Conservation (phyloP, 2,888 invertebrate species). For the Amphimallon solstitiale region DNA sequence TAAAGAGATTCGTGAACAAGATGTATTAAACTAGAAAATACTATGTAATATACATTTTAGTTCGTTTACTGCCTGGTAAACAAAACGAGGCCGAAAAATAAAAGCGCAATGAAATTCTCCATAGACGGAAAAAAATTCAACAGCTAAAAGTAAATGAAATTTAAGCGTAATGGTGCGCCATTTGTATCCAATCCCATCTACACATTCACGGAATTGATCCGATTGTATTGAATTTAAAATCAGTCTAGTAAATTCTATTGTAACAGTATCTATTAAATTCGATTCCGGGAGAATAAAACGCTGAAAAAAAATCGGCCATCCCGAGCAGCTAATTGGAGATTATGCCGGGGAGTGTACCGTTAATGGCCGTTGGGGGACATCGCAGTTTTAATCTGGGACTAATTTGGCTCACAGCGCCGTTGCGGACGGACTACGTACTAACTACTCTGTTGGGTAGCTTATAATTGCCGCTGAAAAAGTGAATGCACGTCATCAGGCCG, state of each 20-base stretch:
- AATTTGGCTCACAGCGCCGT: constrained; percentile 60
- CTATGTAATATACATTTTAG: no score
- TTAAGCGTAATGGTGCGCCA: constrained; percentile 19
- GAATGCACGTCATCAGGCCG: constrained; percentile 20
- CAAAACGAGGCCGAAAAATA: no score
- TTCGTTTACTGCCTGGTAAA: no score
- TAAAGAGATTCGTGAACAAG: no score
- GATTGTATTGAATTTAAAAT: constrained; percentile 35
- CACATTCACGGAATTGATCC: constrained; percentile 32
- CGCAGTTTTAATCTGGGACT: constrained; percentile 63
- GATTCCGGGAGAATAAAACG: constrained; percentile 4
- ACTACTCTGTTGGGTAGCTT: constrained; percentile 50
- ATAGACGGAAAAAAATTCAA: no score
- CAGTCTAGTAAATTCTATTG: constrained; percentile 36
- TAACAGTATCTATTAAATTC: constrained; percentile 41
- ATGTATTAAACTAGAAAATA: no score
- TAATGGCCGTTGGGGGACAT: constrained; percentile 62
- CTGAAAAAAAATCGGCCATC: background rate
- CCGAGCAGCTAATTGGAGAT: constrained; percentile 55
- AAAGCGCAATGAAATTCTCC: no score
- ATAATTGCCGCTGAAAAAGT: constrained; percentile 40
- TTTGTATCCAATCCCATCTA: constrained; percentile 27
- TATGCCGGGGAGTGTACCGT: constrained; percentile 57
- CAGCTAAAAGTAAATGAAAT: constrained; percentile 24
- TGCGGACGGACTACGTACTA: constrained; percentile 55